phyloP scores from a whole-genome alignment of 1,140 invertebrate genomes.

The Tribolium castaneum region DNA sequence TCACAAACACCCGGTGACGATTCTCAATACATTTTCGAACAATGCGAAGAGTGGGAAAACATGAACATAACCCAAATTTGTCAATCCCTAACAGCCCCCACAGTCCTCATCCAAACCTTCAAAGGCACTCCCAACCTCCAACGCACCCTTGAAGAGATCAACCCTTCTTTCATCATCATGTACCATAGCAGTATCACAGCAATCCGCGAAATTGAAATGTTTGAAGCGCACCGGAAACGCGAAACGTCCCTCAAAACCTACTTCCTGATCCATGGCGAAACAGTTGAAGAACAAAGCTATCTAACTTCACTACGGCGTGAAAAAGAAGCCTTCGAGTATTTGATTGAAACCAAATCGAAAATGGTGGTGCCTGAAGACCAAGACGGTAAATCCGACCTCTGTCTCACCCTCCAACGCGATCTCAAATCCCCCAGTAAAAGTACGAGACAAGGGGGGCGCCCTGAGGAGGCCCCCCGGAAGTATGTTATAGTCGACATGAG shows the following conservation, averaged over 20 bases:
- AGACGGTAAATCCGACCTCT: constrained; percentile 85
- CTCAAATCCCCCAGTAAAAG: constrained; percentile 64
- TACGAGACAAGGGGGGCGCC: constrained; percentile 75
- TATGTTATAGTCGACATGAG: constrained; percentile 96
- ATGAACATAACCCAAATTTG: constrained; percentile 72
- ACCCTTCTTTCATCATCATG: constrained; percentile 88
- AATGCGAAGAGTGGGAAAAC: constrained; percentile 75
- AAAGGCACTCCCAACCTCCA: constrained; percentile 77
- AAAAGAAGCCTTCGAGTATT: constrained; percentile 92
- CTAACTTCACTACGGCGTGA: constrained; percentile 89
- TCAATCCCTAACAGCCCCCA: constrained; percentile 66
- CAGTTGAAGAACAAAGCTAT: constrained; percentile 96
- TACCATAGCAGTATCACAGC: constrained; percentile 91
- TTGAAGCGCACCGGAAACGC: constrained; percentile 78
- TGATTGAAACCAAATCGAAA: constrained; percentile 90
- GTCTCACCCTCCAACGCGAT: constrained; percentile 71
- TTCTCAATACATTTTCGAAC: constrained; percentile 69
- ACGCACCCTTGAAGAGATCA: constrained; percentile 72
- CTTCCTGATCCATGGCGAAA: constrained; percentile 89
- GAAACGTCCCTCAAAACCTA: constrained; percentile 79
- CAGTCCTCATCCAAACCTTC: constrained; percentile 81
- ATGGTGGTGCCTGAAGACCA: constrained; percentile 94
- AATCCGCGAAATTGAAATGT: constrained; percentile 85
- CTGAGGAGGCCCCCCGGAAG: constrained; percentile 60
- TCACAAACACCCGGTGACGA: constrained; percentile 67